phyloP scores from a whole-genome alignment of 2,113 vertebrate species.

The Trogon surrucura region DNA sequence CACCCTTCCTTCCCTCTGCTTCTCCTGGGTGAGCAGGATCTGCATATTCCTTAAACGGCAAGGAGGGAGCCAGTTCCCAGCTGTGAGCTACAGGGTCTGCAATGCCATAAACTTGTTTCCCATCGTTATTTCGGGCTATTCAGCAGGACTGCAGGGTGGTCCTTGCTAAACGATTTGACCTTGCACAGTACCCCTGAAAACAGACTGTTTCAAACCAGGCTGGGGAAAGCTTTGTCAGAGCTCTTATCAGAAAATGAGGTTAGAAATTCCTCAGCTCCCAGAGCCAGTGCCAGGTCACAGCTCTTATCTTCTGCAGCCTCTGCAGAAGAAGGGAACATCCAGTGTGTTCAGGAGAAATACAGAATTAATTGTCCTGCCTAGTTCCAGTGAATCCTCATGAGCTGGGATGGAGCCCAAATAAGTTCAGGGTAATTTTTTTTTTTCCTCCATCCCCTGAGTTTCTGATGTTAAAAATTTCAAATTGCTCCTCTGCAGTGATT shows the following conservation, averaged over 20 bases:
- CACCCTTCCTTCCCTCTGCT: background rate
- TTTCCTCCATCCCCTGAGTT: background rate
- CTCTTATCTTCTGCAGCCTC: conserved; percentile 33
- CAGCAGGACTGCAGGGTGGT: background rate
- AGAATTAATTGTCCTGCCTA: conserved; percentile 16
- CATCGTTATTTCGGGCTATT: fast-evolving
- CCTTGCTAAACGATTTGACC: background rate
- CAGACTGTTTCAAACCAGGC: background rate
- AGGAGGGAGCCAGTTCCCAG: background rate
- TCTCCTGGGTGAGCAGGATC: background rate
- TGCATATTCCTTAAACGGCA: background rate
- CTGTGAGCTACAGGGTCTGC: background rate
- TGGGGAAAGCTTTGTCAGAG: background rate
- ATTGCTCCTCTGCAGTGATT: background rate
- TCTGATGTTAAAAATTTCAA: background rate
- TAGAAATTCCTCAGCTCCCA: conserved; percentile 34
- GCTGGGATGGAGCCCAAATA: background rate
- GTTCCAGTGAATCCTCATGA: background rate
- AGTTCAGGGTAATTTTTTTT: background rate
- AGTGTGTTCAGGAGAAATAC: conserved; percentile 7
- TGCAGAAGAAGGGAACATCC: conserved; percentile 24
- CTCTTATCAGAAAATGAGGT: conserved; percentile 45
- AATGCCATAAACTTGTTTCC: background rate
- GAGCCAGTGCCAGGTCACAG: background rate
- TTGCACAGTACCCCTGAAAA: background rate